Evolutionary conservation across 2,888 invertebrate species (phyloP).

Genomic region (Pyralis farinalis): DNA sequence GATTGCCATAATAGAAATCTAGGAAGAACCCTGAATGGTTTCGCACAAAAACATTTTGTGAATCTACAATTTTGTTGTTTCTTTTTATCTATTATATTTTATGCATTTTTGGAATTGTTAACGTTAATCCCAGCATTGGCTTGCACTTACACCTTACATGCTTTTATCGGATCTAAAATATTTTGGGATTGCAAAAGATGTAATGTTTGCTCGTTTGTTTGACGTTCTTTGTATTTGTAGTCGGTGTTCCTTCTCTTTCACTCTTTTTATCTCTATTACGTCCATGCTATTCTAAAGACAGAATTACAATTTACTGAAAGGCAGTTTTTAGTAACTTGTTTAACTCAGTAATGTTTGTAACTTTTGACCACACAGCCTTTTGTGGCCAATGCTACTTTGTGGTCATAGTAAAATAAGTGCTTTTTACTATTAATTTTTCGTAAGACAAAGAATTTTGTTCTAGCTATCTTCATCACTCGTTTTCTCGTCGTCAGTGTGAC

Average conservation of each 20-base stretch:
- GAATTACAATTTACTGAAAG: background rate
- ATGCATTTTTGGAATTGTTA: slow-evolving; percentile 34
- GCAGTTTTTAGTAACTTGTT: too few relatives aligned
- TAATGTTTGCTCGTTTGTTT: slow-evolving; percentile 44
- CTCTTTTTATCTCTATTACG: slow-evolving; percentile 44
- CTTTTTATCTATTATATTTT: slow-evolving; percentile 35
- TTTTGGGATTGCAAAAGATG: slow-evolving; percentile 31
- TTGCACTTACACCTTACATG: slow-evolving; percentile 69
- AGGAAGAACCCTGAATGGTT: slow-evolving; percentile 54
- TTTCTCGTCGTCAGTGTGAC: too few relatives aligned
- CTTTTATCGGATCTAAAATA: slow-evolving; percentile 44
- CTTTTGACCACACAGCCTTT: too few relatives aligned
- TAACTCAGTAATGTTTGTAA: too few relatives aligned
- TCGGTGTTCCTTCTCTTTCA: slow-evolving; percentile 80
- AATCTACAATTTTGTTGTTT: slow-evolving; percentile 23
- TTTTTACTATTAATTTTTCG: too few relatives aligned
- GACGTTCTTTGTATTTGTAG: slow-evolving; percentile 57
- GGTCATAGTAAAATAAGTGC: too few relatives aligned
- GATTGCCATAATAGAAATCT: slow-evolving; percentile 28
- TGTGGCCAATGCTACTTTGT: too few relatives aligned
- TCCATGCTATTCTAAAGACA: slow-evolving; percentile 42
- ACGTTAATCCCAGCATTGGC: slow-evolving; percentile 56
- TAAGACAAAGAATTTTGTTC: too few relatives aligned
- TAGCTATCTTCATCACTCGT: too few relatives aligned
- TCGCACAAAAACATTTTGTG: slow-evolving; percentile 54